phyloP scores from a whole-genome alignment of 2,888 invertebrate genomes.

The Patella ulyssiponensis region DNA sequence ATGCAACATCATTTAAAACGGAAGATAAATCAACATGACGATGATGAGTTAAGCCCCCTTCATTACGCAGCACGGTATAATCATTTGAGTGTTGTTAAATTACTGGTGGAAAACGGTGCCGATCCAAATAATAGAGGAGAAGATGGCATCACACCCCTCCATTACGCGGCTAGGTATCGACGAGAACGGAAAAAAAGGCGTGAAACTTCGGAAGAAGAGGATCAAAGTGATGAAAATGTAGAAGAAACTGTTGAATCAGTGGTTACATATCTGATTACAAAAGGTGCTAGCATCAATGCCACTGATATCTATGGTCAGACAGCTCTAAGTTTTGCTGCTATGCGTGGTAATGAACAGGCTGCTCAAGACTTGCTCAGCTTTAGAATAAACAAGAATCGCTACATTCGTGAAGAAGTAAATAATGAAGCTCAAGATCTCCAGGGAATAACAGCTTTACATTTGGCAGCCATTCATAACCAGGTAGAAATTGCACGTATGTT shows the following conservation, averaged over 20 bases:
- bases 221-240: not conserved
- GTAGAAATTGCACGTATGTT: conserved; percentile 62
- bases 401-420: conserved; percentile 76
- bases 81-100: conserved; percentile 67
- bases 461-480: conserved; percentile 72
- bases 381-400: conserved; percentile 26
- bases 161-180: conserved; percentile 72
- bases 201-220: conserved; percentile 19
- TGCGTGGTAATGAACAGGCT: conserved; percentile 82
- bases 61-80: conserved; percentile 74
- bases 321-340: conserved; percentile 87
- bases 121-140: conserved; percentile 71
- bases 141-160: conserved; percentile 72
- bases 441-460: conserved; percentile 80
- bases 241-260: conserved; percentile 44
- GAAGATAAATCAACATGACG: conserved; percentile 71
- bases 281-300: conserved; percentile 78
- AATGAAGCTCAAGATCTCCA: conserved; percentile 81
- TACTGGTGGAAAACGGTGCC: conserved; percentile 71
- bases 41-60: conserved; percentile 70
- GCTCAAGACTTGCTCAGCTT: conserved; percentile 80
- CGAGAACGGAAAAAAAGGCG: conserved; percentile 43
- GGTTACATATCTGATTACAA: conserved; percentile 56
- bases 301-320: conserved; percentile 77
- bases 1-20: conserved; percentile 49